phyloP scores from a whole-genome alignment of 2,888 invertebrate genomes.

The Dermolepida albohirtum region DNA sequence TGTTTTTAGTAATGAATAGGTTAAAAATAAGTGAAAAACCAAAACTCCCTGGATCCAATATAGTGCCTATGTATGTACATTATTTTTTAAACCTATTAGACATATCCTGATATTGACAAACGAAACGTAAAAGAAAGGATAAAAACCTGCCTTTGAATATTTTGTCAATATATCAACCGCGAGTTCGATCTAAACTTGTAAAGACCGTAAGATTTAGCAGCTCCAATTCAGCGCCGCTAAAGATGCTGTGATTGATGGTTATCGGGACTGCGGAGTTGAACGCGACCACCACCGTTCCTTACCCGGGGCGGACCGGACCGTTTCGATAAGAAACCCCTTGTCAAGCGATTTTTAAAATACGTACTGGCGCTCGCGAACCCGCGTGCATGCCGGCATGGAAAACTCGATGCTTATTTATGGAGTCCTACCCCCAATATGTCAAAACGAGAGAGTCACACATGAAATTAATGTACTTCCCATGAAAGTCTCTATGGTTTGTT shows the following conservation, averaged over 20 bases:
- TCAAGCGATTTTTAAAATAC: constrained; percentile 36
- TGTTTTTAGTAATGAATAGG: too few relatives aligned
- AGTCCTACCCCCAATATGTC: constrained; percentile 34
- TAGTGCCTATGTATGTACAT: too few relatives aligned
- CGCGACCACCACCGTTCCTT: neutral
- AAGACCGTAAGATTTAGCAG: constrained; percentile 9
- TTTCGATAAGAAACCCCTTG: constrained; percentile 34
- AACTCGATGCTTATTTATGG: constrained; percentile 28
- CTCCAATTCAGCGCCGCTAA: neutral
- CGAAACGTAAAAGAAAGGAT: constrained; percentile 1
- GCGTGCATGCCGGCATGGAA: constrained; percentile 10
- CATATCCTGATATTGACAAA: neutral
- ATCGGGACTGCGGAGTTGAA: constrained; percentile 3
- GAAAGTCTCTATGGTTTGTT: constrained; percentile 8
- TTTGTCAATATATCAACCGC: constrained; percentile 10
- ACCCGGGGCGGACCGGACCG: neutral
- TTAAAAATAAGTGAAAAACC: too few relatives aligned
- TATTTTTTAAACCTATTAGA: neutral
- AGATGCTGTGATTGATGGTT: constrained; percentile 28
- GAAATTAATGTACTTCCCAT: constrained; percentile 31
- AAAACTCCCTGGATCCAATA: too few relatives aligned
- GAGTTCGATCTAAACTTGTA: constrained; percentile 6
- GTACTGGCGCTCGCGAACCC: constrained; percentile 11
- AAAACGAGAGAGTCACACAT: constrained; percentile 2
- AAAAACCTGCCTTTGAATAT: neutral